Base-by-base conservation (phyloP, 2,113 vertebrate genomes). In the Rhegmatorhina hoffmannsi region DNA sequence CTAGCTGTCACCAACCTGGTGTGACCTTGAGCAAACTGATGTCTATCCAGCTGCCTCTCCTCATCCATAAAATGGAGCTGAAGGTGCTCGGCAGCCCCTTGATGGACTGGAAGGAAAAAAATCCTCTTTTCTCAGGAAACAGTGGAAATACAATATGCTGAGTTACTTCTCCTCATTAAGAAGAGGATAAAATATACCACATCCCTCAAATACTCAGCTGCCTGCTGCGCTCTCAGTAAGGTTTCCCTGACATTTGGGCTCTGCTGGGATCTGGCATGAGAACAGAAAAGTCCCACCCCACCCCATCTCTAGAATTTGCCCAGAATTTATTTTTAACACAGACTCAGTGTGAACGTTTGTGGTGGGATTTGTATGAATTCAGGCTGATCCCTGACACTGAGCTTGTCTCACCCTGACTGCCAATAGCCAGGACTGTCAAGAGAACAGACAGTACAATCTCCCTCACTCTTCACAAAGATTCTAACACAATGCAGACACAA, bases 291-390 rank as follows among this genome's bases (percentile, higher is more conserved):
- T 70, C 73, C 40, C 80, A 76, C 19, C 6, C 64, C 81, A 93
- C 12, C 15, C 58, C 31, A 68, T 46, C 40, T 72, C 77, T 76
- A 77, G 74, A 85, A 84, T 76, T 81, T 87, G 58, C 80, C 66
- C 74, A 91, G 69, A 43, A 68, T 60, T 92, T 91, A 95, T 92
- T 95, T 96, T 94, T 93, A 94, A 52, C 72, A 25, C 46, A 75
- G 60, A 15, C 33, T 77, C 43, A 17, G 26, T 28, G 33, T 58
- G 88, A 93, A 80, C 43, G 55, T 89, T 84, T 70, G 55, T 67
- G 59, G 56, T 88, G 83, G 64, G 60, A 90, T 93, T 79, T 10
- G 0, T 67, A 62, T 11, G 60, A 78, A 64, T 83, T 47, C 60
- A 11, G 15, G 31, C 64, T 72, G 52, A 56, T 89, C 64, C 62